These are phyloP conservation scores for Galbula dea DNA, from an alignment of 2,113 vertebrate genomes.

Conservation along the genomic window DNA sequence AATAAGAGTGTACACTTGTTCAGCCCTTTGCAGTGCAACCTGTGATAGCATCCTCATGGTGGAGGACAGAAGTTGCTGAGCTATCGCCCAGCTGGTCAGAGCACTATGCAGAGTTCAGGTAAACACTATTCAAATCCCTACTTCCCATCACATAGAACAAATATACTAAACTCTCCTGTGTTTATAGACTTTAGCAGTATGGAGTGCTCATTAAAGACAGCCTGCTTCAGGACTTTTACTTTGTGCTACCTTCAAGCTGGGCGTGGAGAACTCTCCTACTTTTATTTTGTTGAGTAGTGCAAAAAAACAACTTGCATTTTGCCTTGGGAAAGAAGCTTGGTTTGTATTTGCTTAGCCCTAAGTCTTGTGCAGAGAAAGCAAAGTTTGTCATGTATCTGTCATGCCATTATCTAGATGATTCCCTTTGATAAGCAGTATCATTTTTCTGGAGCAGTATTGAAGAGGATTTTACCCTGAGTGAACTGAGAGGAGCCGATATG, in stretches of 20 bases:
- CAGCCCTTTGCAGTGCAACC: neutral
- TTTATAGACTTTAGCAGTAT: neutral
- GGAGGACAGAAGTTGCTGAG: neutral
- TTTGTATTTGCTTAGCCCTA: slow-evolving; percentile 52
- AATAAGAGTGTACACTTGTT: neutral
- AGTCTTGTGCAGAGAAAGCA: slow-evolving; percentile 29
- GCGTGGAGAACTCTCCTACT: neutral
- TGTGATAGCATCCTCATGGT: neutral
- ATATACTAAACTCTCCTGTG: neutral
- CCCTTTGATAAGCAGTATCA: slow-evolving; percentile 52
- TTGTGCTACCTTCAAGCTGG: neutral
- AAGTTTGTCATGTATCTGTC: slow-evolving; percentile 46
- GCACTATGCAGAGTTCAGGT: neutral
- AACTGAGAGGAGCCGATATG: slow-evolving; percentile 10
- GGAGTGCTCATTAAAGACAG: neutral
- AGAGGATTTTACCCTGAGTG: slow-evolving; percentile 30
- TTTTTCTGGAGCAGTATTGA: slow-evolving; percentile 31
- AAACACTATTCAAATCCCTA: neutral
- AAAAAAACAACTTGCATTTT: slow-evolving; percentile 33
- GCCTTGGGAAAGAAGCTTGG: slow-evolving; percentile 23
- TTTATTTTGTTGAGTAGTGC: slow-evolving; percentile 24
- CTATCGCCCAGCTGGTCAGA: neutral
- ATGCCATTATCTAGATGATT: slow-evolving; percentile 57
- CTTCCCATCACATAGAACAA: neutral
- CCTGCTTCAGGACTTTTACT: neutral